Evolutionary conservation across 1,140 invertebrate species (phyloP).

Genomic region (Leptinotarsa undecemlineata): DNA sequence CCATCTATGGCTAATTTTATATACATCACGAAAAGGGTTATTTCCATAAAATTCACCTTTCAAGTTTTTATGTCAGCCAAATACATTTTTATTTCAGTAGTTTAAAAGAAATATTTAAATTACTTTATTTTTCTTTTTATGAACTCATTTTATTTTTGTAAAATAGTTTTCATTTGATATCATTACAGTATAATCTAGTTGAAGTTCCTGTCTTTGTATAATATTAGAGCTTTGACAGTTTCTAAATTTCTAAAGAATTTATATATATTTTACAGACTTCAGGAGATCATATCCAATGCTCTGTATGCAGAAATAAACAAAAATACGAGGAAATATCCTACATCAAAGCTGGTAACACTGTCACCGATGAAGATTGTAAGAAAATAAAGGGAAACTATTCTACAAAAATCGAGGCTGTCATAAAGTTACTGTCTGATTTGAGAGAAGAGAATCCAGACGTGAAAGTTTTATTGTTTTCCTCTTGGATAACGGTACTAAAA

Average conservation of each 20-base stretch:
- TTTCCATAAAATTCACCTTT: no score
- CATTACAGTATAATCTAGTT: no score
- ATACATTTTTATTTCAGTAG: no score
- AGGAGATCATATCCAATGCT: slow-evolving; percentile 58
- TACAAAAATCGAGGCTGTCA: slow-evolving; percentile 73
- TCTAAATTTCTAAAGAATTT: neutral
- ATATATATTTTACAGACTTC: slow-evolving; percentile 27
- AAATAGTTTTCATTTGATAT: no score
- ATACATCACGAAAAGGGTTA: no score
- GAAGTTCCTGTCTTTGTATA: no score
- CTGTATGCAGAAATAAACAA: slow-evolving; percentile 68
- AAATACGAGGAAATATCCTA: slow-evolving; percentile 62
- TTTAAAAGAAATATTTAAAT: no score
- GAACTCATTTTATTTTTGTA: no score
- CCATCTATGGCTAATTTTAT: no score
- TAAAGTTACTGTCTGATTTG: slow-evolving; percentile 64
- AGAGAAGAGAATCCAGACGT: slow-evolving; percentile 60
- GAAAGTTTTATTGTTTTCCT: slow-evolving; percentile 77
- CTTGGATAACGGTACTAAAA: slow-evolving; percentile 68
- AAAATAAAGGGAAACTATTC: slow-evolving; percentile 65
- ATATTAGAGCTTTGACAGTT: no score
- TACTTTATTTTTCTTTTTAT: no score
- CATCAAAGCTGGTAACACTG: slow-evolving; percentile 58
- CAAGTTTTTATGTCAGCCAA: no score
- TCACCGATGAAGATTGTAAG: slow-evolving; percentile 37